A percentile compares a stretch with the other conserved stretches of the same genome.
These are phyloP conservation scores for Tyrophagus putrescentiae DNA, from an alignment of 1,140 invertebrate species.

Conservation along the genomic window DNA sequence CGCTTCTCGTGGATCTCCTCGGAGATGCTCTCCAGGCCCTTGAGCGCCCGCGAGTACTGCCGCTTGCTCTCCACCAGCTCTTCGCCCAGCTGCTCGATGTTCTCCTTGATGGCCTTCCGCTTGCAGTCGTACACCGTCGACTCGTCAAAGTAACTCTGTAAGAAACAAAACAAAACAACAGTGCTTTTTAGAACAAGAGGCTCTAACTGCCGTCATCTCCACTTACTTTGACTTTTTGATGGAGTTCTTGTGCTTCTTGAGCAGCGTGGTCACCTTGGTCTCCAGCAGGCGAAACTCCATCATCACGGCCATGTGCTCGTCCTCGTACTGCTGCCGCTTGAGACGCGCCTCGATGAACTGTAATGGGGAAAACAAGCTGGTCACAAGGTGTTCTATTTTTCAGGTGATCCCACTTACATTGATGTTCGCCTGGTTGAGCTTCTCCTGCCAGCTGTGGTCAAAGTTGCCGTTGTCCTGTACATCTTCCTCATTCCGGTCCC, in stretches of 20 bases:
- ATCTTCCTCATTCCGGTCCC: not conserved
- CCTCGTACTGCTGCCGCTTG: slow-evolving; percentile 64
- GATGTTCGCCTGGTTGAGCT: slow-evolving; percentile 86
- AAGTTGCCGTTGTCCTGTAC: slow-evolving; percentile 41
- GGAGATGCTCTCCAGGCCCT: slow-evolving; percentile 40
- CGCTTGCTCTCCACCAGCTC: slow-evolving; percentile 35
- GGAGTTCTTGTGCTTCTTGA: slow-evolving; percentile 56
- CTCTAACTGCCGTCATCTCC: not conserved
- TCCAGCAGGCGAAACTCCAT: slow-evolving; percentile 26
- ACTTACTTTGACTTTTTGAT: slow-evolving; percentile 51
- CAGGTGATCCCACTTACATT: slow-evolving; percentile 44
- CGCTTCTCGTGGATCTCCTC: slow-evolving; percentile 41
- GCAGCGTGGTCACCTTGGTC: slow-evolving; percentile 45
- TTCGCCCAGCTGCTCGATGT: slow-evolving; percentile 36
- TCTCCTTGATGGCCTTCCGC: slow-evolving; percentile 29
- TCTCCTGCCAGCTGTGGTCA: slow-evolving; percentile 93
- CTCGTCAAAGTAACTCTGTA: slow-evolving; percentile 41
- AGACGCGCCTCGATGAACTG: slow-evolving; percentile 87
- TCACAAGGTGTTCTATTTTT: slow-evolving; percentile 30
- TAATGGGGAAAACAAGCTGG: slow-evolving; percentile 35
- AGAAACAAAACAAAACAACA: slow-evolving; percentile 19
- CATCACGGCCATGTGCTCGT: slow-evolving; percentile 64
- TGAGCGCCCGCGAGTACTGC: slow-evolving; percentile 37
- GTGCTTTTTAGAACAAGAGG: slow-evolving; percentile 3
- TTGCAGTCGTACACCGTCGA: slow-evolving; percentile 36